Evolutionary conservation across 2,797 vertebrate species (phyloP), one percentile per base, ranked within the genome.

Genomic region (Rhodeus uyekii): DNA sequence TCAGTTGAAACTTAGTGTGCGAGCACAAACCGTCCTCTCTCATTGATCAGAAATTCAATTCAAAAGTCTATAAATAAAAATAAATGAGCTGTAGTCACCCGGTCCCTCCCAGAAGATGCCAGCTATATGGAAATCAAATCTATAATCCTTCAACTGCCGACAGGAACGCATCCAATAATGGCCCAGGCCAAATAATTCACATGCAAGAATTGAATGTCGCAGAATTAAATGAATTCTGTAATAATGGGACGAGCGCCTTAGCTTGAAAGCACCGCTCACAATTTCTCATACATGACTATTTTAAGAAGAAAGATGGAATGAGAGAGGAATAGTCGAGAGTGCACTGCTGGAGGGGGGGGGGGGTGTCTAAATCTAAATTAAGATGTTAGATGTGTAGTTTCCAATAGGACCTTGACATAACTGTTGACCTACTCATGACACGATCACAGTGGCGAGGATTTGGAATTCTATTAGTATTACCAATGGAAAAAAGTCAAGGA

Each of bases 371-470:
- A 93, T 98, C 96, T 97, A 97, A 98, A 99, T 99, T 96, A 98
- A 98, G 96, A 99, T 97, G 96, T 99, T 96, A 91, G 95, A 96
- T 96, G 95, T 95, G 92, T 95, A 95, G 96, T 97, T 97, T 98
- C 97, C 97, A 97, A 98, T 98, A 99, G 97, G 97, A 98, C 98
- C 98, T 99, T 99, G 98, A 99, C 97, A 97, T 95, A 96, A 96
- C 92, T 95, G 97, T 95, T 98, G 97, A 98, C 97, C 97, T 97
- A 95, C 96, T 97, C 97, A 96, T 97, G 97, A 97, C 96, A 97
- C 94, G 95, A 96, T 97, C 96, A 94, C 95, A 94, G 95, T 93
- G 93, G 94, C 87, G 93, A 96, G 96, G 97, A 99, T 99, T 98
- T 98, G 96, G 96, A 98, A 98, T 99, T 98, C 97, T 98, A 99